Evolutionary conservation across 1,140 invertebrate species (phyloP), one percentile per base, ranked within the genome.

Genomic region (Cardiocondyla obscurior): DNA sequence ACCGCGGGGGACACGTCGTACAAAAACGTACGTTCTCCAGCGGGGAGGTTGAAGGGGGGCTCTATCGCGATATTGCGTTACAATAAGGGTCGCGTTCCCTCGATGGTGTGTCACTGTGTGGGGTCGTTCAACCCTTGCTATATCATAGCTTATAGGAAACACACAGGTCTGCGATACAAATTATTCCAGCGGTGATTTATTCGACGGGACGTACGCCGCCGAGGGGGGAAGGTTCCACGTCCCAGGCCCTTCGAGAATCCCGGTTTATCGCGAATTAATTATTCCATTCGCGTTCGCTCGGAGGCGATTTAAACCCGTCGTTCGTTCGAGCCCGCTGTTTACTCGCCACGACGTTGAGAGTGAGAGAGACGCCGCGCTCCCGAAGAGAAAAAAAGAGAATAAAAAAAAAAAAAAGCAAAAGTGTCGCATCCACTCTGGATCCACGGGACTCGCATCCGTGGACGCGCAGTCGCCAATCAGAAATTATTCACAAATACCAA

Each of bases 51-150:
- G n/a, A 19, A 6, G 22, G 33, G 30, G 14, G 19, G 33, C 25
- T 22, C n/a, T 10, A 6, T 22, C 14, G 19, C 58, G 10, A 76
- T 64, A 76, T 76, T 64, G 19, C 46, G 22, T 51, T 64, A 55
- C 46, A 77, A 64, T 12, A 69, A 77, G 46, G 22, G 36, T 79
- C 46, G n/a, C 7, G 4, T 42, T 53, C 33, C 12, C 46, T 51
- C 33, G 39, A 53, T 28, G 12, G 28, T 62, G 8, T 49, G 6
- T 57, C 14, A 22, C 22, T 22, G 51, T n/a, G 53, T 16, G n/a
- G 39, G 73, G 30, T 76, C 73, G 25, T 64, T 76, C 73, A 76
- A 76, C 57, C 55, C 44, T 76, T 76, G 36, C 44, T 58, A 44
- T 53, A 44, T 76, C 64, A 76, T 64, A 76, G 30, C 19, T 10